Evolutionary conservation across 2,888 invertebrate genomes (phyloP).

Genomic region (Phyllotreta striolata): DNA sequence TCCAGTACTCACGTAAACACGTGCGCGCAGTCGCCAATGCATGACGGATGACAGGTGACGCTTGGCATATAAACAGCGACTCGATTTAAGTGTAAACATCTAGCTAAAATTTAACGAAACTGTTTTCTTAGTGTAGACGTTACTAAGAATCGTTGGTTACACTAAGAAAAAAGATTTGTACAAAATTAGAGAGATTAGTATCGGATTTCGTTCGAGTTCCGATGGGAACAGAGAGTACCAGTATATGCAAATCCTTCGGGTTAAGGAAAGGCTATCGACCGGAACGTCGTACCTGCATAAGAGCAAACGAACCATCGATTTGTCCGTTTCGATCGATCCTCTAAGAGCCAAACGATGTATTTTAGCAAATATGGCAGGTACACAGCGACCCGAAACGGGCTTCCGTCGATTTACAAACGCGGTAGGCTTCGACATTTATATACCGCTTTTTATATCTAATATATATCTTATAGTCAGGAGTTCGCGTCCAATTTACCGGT

Average conservation of each 20-base stretch:
- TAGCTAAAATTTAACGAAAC: not conserved
- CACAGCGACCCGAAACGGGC: slow-evolving; percentile 31
- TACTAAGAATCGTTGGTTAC: no score
- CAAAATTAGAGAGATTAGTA: no score
- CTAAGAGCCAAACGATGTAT: slow-evolving; percentile 51
- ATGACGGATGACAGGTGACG: slow-evolving; percentile 11
- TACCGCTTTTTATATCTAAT: no score
- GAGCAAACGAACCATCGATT: slow-evolving; percentile 44
- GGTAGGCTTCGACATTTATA: slow-evolving; percentile 33
- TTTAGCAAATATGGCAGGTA: slow-evolving; percentile 49
- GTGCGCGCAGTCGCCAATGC: not conserved
- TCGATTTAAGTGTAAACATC: not conserved
- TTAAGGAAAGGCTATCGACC: slow-evolving; percentile 41
- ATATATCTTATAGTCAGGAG: no score
- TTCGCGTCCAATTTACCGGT: no score
- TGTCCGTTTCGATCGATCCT: slow-evolving; percentile 35
- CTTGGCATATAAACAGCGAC: slow-evolving; percentile 8
- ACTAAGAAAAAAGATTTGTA: no score
- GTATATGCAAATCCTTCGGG: slow-evolving; percentile 43
- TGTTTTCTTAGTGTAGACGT: no score
- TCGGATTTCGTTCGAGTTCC: no score
- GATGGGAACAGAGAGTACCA: slow-evolving; percentile 30
- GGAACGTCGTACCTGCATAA: slow-evolving; percentile 33
- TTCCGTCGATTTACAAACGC: slow-evolving; percentile 41
- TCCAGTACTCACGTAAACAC: not conserved